phyloP scores from a whole-genome alignment of 2,113 vertebrate species.

The Vireo altiloquus region DNA sequence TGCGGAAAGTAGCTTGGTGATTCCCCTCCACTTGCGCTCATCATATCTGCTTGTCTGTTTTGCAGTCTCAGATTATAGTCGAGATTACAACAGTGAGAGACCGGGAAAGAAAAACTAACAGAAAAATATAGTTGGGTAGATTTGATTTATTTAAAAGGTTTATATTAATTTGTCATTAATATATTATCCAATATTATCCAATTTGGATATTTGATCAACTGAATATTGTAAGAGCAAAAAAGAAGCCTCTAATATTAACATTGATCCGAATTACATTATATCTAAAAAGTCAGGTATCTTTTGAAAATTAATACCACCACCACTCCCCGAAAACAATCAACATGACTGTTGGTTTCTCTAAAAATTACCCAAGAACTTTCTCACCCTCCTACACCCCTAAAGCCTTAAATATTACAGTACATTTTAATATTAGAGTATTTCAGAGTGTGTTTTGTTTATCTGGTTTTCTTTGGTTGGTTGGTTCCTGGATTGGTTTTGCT shows the following conservation, averaged over 20 bases:
- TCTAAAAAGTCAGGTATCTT: not conserved
- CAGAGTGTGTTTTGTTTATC: fast-evolving
- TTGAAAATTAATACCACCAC: not conserved
- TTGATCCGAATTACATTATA: not conserved
- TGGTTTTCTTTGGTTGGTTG: not conserved
- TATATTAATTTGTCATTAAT: not conserved
- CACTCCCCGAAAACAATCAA: fast-evolving
- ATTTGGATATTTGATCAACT: not conserved
- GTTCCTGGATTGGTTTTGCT: not conserved
- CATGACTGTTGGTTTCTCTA: fast-evolving
- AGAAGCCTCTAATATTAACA: not conserved
- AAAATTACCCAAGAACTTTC: not conserved
- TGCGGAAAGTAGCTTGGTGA: not conserved
- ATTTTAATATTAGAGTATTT: not conserved
- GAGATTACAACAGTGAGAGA: not conserved
- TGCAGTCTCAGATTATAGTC: not conserved
- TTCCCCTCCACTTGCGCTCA: not conserved
- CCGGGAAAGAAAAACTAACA: not conserved
- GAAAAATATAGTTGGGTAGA: not conserved
- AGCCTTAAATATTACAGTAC: not conserved
- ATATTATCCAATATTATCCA: too few species aligned
- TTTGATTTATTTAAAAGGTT: not conserved
- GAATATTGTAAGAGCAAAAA: not conserved
- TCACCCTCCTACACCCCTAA: fast-evolving
- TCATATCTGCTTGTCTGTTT: not conserved